Percentiles rank a stretch among this genome's conserved stretches.
Evolutionary conservation across 2,888 invertebrate genomes (phyloP).

Genomic region (Lagria hirta): DNA sequence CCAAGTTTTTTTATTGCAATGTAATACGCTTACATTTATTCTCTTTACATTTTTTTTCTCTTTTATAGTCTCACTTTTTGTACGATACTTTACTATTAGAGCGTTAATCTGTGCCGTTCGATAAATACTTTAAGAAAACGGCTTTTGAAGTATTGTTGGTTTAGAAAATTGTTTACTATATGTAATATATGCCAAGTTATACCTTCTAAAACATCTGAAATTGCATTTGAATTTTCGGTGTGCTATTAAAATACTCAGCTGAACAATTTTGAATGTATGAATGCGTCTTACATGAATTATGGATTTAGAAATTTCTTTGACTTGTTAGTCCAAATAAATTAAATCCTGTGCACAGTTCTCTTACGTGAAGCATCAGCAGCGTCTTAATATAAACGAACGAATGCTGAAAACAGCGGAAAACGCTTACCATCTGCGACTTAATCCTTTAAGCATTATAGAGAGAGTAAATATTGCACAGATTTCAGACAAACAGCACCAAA

Average conservation of each 20-base stretch:
- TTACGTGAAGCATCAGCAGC: constrained; percentile 23
- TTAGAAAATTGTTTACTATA: background rate
- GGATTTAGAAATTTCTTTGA: constrained; percentile 19
- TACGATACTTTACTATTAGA: too few species aligned
- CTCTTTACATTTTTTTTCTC: too few species aligned
- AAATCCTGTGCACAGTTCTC: constrained; percentile 18
- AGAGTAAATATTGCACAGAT: constrained; percentile 31
- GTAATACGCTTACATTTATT: too few species aligned
- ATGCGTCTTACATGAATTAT: constrained; percentile 21
- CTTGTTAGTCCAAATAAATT: constrained; percentile 20
- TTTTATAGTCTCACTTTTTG: too few species aligned
- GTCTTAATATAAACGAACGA: constrained; percentile 22
- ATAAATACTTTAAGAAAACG: too few species aligned
- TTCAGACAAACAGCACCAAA: constrained; percentile 28
- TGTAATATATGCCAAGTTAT: background rate
- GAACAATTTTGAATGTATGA: constrained; percentile 10
- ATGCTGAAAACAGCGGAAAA: constrained; percentile 29
- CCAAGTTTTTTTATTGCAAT: too few species aligned
- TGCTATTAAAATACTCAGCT: constrained; percentile 5
- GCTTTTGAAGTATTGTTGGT: too few species aligned
- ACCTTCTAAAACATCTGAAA: background rate
- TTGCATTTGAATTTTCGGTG: background rate
- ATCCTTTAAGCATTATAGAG: constrained; percentile 29
- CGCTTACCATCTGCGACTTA: constrained; percentile 29
- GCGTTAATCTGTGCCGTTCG: too few species aligned